These are phyloP conservation scores for Campoplex capitator DNA, from an alignment of 2,888 invertebrate species.

Conservation along the genomic window DNA sequence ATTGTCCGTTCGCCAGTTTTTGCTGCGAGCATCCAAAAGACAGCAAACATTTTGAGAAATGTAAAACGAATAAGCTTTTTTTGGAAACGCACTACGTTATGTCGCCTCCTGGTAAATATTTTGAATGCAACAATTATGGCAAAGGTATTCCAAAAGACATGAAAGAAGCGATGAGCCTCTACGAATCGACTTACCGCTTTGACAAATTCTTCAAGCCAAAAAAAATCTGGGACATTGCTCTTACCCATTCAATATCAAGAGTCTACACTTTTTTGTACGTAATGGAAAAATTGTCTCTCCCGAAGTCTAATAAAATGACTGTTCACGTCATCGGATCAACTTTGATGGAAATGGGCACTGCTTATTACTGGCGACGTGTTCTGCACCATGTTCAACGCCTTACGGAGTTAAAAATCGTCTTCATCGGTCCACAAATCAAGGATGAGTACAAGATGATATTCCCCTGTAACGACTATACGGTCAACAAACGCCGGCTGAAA, in stretches of 20 bases:
- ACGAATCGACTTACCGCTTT: slow-evolving; percentile 42
- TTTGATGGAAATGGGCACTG: slow-evolving; percentile 76
- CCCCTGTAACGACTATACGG: not conserved
- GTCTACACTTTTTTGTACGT: slow-evolving; percentile 78
- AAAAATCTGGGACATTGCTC: not conserved
- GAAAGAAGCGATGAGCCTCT: slow-evolving; percentile 72
- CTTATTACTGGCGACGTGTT: slow-evolving; percentile 80
- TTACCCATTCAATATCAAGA: slow-evolving; percentile 77
- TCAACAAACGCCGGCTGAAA: not conserved
- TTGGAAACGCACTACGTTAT: slow-evolving; percentile 73
- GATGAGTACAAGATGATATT: not conserved
- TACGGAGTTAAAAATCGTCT: not conserved
- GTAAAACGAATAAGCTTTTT: slow-evolving; percentile 72
- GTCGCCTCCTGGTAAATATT: slow-evolving; percentile 62
- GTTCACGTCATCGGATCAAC: slow-evolving; percentile 82
- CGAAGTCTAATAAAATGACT: slow-evolving; percentile 57
- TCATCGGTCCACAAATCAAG: slow-evolving; percentile 19
- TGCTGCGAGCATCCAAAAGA: slow-evolving; percentile 72
- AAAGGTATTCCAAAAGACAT: slow-evolving; percentile 74
- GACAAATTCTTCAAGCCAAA: not conserved
- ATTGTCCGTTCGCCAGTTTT: slow-evolving; percentile 78
- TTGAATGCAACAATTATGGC: slow-evolving; percentile 69
- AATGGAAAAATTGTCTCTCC: slow-evolving; percentile 71
- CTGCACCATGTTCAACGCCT: slow-evolving; percentile 76
- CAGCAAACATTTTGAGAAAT: slow-evolving; percentile 68